phyloP scores from a whole-genome alignment of 2,113 vertebrate genomes.

The Octodon degus region DNA sequence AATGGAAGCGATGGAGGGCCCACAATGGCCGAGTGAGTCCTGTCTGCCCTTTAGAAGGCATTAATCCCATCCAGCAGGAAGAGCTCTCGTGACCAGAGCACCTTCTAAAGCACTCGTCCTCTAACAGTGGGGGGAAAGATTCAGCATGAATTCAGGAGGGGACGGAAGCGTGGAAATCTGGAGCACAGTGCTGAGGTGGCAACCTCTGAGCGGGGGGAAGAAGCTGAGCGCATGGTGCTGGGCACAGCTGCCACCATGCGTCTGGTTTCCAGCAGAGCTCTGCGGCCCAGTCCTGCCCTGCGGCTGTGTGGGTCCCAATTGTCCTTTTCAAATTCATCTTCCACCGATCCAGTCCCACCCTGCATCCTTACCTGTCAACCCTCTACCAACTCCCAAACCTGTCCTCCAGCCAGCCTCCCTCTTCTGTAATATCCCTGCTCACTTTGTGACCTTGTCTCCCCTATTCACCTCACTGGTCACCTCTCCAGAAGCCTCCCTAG shows the following conservation, averaged over 20 bases:
- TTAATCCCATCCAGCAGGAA: background rate
- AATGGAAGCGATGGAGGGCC: background rate
- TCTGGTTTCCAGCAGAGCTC: rapidly evolving
- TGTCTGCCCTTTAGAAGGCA: background rate
- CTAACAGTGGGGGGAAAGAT: no score
- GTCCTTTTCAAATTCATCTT: background rate
- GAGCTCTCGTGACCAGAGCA: background rate
- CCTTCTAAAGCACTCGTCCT: background rate
- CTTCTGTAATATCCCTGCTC: background rate
- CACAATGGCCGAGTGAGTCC: background rate
- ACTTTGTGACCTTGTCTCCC: background rate
- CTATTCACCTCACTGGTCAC: background rate
- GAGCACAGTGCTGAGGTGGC: background rate
- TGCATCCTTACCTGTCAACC: background rate
- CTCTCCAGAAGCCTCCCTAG: rapidly evolving
- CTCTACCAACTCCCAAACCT: background rate
- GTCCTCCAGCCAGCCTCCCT: background rate
- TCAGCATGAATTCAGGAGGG: background rate
- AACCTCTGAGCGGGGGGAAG: background rate
- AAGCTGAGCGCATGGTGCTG: background rate
- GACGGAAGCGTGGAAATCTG: no score
- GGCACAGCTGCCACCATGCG: background rate
- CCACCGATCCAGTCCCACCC: background rate
- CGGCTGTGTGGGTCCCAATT: background rate
- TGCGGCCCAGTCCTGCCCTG: background rate